These are phyloP conservation scores for Lordiphosa collinella DNA, from an alignment of 1,140 invertebrate species.

Conservation along the genomic window DNA sequence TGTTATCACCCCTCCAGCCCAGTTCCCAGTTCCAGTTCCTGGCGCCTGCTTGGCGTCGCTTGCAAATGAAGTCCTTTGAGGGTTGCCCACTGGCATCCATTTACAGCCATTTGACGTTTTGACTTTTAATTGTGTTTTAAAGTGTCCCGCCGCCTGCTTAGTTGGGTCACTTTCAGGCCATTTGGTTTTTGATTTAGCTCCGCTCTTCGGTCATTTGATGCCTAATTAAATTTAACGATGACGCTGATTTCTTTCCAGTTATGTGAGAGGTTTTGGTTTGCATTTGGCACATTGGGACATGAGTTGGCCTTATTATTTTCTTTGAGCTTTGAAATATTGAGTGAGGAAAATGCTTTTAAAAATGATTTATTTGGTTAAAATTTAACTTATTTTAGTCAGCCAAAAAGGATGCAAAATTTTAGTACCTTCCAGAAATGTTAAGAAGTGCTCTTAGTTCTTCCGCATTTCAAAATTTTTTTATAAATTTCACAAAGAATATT, in stretches of 20 bases:
- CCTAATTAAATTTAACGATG: slow-evolving; percentile 79
- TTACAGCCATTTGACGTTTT: slow-evolving; percentile 62
- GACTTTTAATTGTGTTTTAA: slow-evolving; percentile 77
- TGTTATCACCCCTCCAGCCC: slow-evolving; percentile 19
- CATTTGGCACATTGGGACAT: no score
- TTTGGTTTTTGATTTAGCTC: slow-evolving; percentile 71
- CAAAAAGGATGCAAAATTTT: no score
- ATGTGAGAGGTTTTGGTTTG: slow-evolving; percentile 4
- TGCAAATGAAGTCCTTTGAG: slow-evolving; percentile 57
- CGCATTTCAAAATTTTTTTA: no score
- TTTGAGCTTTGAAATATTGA: no score
- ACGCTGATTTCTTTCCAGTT: slow-evolving; percentile 52
- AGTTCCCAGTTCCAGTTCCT: not conserved
- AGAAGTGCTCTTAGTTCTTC: no score
- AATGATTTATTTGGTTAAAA: no score
- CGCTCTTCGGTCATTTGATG: slow-evolving; percentile 68
- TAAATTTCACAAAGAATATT: no score
- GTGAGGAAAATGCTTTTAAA: no score
- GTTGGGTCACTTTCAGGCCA: slow-evolving; percentile 59
- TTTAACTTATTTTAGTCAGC: no score
- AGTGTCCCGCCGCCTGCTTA: slow-evolving; percentile 41
- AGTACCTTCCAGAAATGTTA: no score
- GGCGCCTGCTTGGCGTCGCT: slow-evolving; percentile 60
- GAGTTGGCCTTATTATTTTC: no score
- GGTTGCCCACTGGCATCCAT: slow-evolving; percentile 65